Percentiles rank a stretch among this genome's conserved stretches.
Evolutionary conservation across 2,888 invertebrate genomes (phyloP).

Genomic region (Myathropa florea): DNA sequence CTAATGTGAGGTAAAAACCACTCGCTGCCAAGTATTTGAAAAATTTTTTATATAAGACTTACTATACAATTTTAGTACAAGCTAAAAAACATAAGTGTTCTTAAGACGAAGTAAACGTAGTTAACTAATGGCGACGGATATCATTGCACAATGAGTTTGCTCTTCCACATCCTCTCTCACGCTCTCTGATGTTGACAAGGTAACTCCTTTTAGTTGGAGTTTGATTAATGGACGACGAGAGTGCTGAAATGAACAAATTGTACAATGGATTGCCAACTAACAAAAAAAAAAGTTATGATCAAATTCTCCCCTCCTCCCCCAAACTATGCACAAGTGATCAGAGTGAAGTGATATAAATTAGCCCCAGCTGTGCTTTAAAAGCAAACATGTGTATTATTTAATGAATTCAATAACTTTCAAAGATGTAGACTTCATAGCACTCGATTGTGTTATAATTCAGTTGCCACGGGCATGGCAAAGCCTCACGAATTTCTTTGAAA

Average conservation of each 20-base stretch:
- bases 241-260: neutral
- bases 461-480: neutral
- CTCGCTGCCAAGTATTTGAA: constrained; percentile 59
- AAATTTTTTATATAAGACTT: constrained; percentile 59
- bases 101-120: constrained; percentile 28
- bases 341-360: neutral
- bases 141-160: neutral
- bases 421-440: neutral
- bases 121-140: constrained; percentile 1
- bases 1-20: neutral
- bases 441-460: neutral
- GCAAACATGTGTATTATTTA: neutral
- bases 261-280: neutral
- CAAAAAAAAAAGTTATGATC: neutral
- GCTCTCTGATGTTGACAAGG: neutral
- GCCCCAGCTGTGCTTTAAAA: neutral
- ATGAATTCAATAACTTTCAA: neutral
- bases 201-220: neutral
- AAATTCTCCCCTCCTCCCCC: neutral
- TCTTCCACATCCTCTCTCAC: neutral
- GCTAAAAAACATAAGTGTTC: constrained; percentile 54
- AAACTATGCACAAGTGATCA: neutral
- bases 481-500: neutral
- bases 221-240: neutral
- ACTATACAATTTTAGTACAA: constrained; percentile 53